Base-by-base conservation (phyloP, 2,797 vertebrate species). In the Enteromius unitaeniatus region DNA sequence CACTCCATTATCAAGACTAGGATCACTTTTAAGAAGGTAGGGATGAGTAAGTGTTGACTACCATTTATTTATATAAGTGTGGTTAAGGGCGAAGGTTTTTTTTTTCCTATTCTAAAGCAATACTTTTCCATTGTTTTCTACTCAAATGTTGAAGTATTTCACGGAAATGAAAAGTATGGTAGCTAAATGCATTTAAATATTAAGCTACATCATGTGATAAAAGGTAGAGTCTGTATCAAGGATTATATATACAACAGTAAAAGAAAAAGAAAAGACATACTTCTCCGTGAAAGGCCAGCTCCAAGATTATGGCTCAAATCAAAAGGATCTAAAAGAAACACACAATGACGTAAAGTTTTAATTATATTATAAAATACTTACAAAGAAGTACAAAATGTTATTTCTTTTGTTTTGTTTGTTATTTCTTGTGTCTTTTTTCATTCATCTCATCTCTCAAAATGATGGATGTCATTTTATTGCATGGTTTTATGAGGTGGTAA, bases 221-320 rank as follows among this genome's bases (percentile, higher is more conserved):
- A 34, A 13, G 3, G 4, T 74, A 21, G 47, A 28, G 3, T 34
- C 31, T 34, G 47, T 21, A 34, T 8, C 1, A 60, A 74, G 60
- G 42, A 64, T 51, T 9, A 58, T 13, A n/a, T 17, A 79, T 53
- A 10, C 28, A 58, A 40, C 15, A 34, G 64, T 17, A 34, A 55
- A 55, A 42, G 4, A n/a, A 31, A 31, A 47, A 21, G 40, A 21
- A 68, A 37, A 9, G 17, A 88, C 96, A 87, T 95, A 98, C 97
- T 99, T 96, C 97, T 98, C 87, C 97, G 96, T 86, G 97, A 98
- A 79, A 98, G 94, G 84, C 97, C 97, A 86, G 97, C 97, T 90
- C 97, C 97, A 84, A 99, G 96, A 90, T 99, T 98, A 89, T 99
- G 97, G 91, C 97, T 98, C 89, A 98, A 92, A 94, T 99, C 97